phyloP scores from a whole-genome alignment of 2,797 vertebrate genomes.

The Malacoraja senta region DNA sequence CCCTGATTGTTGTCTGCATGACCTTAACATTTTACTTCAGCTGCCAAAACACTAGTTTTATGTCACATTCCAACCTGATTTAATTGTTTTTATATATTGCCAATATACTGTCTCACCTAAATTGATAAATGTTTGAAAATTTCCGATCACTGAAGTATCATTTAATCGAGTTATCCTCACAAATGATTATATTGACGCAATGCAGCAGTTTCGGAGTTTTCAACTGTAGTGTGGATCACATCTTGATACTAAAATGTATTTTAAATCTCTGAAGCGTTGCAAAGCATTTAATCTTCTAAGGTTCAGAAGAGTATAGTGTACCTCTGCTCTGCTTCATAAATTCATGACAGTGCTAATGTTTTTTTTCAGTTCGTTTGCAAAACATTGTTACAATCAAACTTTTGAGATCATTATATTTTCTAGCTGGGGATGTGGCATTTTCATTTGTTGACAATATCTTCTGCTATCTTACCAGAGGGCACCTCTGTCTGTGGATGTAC shows the following conservation, averaged over 20 bases:
- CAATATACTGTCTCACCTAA: background rate
- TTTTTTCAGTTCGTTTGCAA: background rate
- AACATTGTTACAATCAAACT: background rate
- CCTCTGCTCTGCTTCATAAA: constrained; percentile 6
- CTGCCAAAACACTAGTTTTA: background rate
- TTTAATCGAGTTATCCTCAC: background rate
- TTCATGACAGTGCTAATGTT: background rate
- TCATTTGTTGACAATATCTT: background rate
- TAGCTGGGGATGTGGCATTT: background rate
- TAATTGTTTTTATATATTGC: background rate
- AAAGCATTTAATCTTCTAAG: constrained; percentile 3
- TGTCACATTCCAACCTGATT: background rate
- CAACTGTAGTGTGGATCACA: background rate
- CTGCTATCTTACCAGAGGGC: background rate
- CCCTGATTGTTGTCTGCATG: background rate
- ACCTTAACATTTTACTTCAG: background rate
- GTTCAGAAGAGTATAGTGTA: background rate
- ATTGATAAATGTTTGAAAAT: background rate
- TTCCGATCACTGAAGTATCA: background rate
- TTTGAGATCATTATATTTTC: constrained; percentile 4
- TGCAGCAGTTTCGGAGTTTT: constrained; percentile 20
- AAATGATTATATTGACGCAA: constrained; percentile 12
- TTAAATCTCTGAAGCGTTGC: background rate
- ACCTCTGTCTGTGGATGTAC: background rate
- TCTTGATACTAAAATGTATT: constrained; percentile 5